Base-by-base conservation (phyloP, 1,140 invertebrate species). In the Sinonovacula constricta region DNA sequence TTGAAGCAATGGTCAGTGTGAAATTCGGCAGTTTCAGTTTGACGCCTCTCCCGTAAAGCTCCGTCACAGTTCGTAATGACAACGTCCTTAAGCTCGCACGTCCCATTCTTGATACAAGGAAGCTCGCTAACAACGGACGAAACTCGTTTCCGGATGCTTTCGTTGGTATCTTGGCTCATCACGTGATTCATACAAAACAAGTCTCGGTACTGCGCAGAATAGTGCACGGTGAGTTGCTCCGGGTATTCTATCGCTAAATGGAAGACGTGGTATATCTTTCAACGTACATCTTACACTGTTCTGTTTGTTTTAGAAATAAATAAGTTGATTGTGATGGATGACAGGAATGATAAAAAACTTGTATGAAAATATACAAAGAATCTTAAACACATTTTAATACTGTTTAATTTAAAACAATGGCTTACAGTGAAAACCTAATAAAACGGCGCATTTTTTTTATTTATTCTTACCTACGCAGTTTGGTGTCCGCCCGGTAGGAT, bases 401-500 rank as follows among this genome's bases (percentile, higher is more conserved):
- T n/a, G n/a, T n/a, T n/a, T n/a, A n/a, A n/a, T n/a, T n/a, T n/a
- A n/a, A n/a, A n/a, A n/a, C n/a, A n/a, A n/a, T n/a, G n/a, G n/a
- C n/a, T n/a, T n/a, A n/a, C n/a, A n/a, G n/a, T n/a, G n/a, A n/a
- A n/a, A n/a, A n/a, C n/a, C n/a, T n/a, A n/a, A n/a, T n/a, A n/a
- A n/a, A n/a, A n/a, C n/a, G n/a, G n/a, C n/a, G n/a, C n/a, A n/a
- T n/a, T n/a, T n/a, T n/a, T n/a, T n/a, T n/a, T n/a, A n/a, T n/a
- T n/a, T n/a, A 51, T 14, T n/a, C 26, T 30, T 68, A 79, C 76
- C 76, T 30, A 54, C 34, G 54, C 76, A 79, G 7, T 65, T 65
- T 26, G 76, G 76, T 28, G 70, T 33, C 3, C 76, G 56, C 51
- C 76, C 30, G 0, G 49, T n/a, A 1, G 66, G 66, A 65, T 79